Evolutionary conservation across 2,888 invertebrate genomes (phyloP), one percentile per base, ranked within the genome.

Genomic region (Adela reaumurella): DNA sequence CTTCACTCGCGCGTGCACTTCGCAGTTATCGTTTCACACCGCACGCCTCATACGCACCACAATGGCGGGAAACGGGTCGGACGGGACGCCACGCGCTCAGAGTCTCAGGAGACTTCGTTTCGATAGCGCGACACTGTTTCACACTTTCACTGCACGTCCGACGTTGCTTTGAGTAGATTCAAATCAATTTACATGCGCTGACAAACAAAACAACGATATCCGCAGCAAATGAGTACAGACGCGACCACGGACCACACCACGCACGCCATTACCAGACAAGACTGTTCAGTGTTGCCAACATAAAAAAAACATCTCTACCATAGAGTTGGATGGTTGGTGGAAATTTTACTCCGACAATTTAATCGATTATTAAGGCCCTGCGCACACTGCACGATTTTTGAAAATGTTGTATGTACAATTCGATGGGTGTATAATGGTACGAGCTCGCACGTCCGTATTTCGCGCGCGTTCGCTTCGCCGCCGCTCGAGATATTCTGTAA

Each of bases 41-140:
- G 35, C 35, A 24, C 24, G 24, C 24, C 24, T 14, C 8, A 63
- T 65, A 68, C 68, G 62, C 66, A 62, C 73, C 74, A 78, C 79
- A 80, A 80, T 80, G 79, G 79, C 79, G 79, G 79, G 79, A 80
- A 80, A 80, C 77, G 78, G 35, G 35, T 35, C 8, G n/a, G 35
- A 35, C 14, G 35, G 14, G 35, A 35, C 35, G 35, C 35, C 35
- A 35, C 35, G 35, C 35, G 35, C 35, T 35, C 14, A 8, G n/a
- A 8, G 35, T 35, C n/a, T 8, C 11, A 8, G 3, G 3, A 4
- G 35, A 11, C 14, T 8, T 14, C 4, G 35, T 14, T 35, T 8
- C 35, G 35, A 14, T 3, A 35, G 5, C 24, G 8, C 35, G 14
- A 14, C 35, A 3, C 4, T 14, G 8, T 35, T 8, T 24, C 24